A percentile compares a stretch with the other conserved stretches of the same genome.
These are phyloP conservation scores for Acipenser transmontanus DNA, from an alignment of 2,797 vertebrate species.

Conservation along the genomic window DNA sequence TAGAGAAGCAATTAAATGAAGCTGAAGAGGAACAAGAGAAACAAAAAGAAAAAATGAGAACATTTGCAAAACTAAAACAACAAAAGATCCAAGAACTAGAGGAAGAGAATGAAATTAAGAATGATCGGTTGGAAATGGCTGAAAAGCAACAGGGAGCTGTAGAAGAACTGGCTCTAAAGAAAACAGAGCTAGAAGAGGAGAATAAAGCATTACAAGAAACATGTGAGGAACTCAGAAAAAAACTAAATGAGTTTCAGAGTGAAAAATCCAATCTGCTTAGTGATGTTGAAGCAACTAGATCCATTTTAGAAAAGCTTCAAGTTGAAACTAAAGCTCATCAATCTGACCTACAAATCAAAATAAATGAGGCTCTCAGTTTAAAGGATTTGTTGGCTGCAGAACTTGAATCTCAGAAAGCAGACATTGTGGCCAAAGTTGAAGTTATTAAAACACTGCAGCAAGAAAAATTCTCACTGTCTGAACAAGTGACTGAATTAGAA, in stretches of 20 bases:
- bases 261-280: slow-evolving; percentile 53
- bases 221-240: slow-evolving; percentile 46
- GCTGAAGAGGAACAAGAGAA: slow-evolving; percentile 52
- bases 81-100: slow-evolving; percentile 55
- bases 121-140: slow-evolving; percentile 40
- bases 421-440: slow-evolving; percentile 57
- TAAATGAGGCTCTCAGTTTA: slow-evolving; percentile 49
- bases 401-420: slow-evolving; percentile 54
- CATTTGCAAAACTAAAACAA: slow-evolving; percentile 49
- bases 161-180: slow-evolving; percentile 44
- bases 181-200: slow-evolving; percentile 53
- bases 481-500: slow-evolving; percentile 44
- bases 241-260: slow-evolving; percentile 45
- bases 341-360: slow-evolving; percentile 57
- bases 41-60: slow-evolving; percentile 55
- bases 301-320: slow-evolving; percentile 50
- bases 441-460: slow-evolving; percentile 42
- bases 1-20: slow-evolving; percentile 49
- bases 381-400: slow-evolving; percentile 59
- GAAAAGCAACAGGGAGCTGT: slow-evolving; percentile 36
- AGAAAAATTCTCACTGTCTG: slow-evolving; percentile 50
- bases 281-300: slow-evolving; percentile 47
- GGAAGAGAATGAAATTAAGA: slow-evolving; percentile 50
- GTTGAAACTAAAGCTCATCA: slow-evolving; percentile 51
- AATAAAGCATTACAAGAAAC: slow-evolving; percentile 45